Percentiles rank a stretch among this genome's conserved stretches.
These are phyloP conservation scores for Mizuhopecten yessoensis DNA, from an alignment of 1,140 invertebrate genomes.

Conservation along the genomic window DNA sequence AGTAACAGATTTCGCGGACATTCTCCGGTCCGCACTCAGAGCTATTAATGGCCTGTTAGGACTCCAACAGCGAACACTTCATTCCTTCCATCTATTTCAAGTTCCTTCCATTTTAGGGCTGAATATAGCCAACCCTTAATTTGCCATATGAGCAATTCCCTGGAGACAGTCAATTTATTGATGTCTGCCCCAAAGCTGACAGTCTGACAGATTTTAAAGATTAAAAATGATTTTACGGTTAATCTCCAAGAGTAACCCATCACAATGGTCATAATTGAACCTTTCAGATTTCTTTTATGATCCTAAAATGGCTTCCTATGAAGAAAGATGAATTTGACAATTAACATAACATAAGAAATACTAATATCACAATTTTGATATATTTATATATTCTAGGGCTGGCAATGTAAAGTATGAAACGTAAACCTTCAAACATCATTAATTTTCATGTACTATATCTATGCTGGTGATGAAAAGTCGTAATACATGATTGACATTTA, in stretches of 20 bases:
- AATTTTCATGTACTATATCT: too few species aligned
- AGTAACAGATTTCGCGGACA: neutral
- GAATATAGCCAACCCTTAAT: neutral
- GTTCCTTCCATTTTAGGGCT: slow-evolving; percentile 4
- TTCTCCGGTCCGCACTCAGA: neutral
- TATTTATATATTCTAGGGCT: too few species aligned
- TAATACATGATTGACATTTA: too few species aligned
- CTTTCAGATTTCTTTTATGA: neutral
- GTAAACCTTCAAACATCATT: too few species aligned
- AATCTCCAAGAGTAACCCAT: neutral
- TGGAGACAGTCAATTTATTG: neutral
- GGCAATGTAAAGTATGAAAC: too few species aligned
- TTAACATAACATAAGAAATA: too few species aligned
- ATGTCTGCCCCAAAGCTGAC: neutral
- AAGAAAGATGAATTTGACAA: neutral
- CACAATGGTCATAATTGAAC: neutral
- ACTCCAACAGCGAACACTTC: neutral
- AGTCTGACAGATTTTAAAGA: neutral
- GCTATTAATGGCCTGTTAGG: neutral
- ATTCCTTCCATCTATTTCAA: neutral
- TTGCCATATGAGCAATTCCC: neutral
- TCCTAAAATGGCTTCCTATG: neutral
- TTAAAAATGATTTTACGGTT: neutral
- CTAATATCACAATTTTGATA: too few species aligned
- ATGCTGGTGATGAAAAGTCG: too few species aligned